Percentiles rank a stretch among this genome's conserved stretches.
These are phyloP conservation scores for Chroicocephalus ridibundus DNA, from an alignment of 2,113 vertebrate genomes.

Conservation along the genomic window DNA sequence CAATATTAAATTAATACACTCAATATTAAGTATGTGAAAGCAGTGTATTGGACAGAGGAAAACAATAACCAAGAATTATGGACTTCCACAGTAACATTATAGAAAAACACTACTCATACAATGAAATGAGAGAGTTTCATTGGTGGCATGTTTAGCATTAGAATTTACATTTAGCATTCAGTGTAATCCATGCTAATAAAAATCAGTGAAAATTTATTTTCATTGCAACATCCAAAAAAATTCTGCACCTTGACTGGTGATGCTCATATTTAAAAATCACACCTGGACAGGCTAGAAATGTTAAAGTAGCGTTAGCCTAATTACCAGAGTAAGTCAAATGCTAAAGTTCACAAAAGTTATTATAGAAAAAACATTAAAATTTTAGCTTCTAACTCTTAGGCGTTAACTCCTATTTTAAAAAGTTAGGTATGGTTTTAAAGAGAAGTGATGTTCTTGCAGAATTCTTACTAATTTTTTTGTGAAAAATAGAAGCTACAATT, in stretches of 20 bases:
- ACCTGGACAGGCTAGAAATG: neutral
- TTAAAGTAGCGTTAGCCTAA: neutral
- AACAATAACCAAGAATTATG: neutral
- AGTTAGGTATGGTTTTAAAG: neutral
- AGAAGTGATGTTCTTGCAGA: neutral
- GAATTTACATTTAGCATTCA: neutral
- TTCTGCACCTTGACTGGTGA: neutral
- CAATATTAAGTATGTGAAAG: neutral
- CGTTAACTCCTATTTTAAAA: neutral
- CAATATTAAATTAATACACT: neutral
- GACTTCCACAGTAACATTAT: neutral
- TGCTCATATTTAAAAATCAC: neutral
- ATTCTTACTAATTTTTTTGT: neutral
- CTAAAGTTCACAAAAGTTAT: neutral
- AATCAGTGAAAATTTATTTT: neutral
- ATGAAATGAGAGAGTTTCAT: neutral
- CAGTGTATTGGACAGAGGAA: neutral
- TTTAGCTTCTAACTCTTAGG: neutral
- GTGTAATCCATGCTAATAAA: neutral
- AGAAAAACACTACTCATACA: neutral
- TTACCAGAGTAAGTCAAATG: neutral
- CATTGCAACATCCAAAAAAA: neutral
- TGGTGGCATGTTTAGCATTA: neutral
- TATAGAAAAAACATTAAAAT: neutral
- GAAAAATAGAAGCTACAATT: neutral